phyloP scores from a whole-genome alignment of 2,113 vertebrate genomes.

The Haemorhous mexicanus region DNA sequence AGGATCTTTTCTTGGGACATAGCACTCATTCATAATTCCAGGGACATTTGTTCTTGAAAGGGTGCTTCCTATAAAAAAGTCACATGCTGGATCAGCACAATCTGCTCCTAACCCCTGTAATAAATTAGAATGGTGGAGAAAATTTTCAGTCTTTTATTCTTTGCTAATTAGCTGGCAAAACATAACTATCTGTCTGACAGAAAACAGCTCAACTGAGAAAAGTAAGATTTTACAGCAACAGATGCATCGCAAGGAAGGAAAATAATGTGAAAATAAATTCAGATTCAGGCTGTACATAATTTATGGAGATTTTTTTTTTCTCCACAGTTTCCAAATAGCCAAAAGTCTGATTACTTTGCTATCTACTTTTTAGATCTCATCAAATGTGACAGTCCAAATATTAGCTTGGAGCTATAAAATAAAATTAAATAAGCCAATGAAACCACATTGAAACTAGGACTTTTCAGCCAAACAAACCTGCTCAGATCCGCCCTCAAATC shows the following conservation, averaged over 20 bases:
- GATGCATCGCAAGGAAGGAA: background rate
- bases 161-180: background rate
- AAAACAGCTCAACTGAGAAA: background rate
- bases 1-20: background rate
- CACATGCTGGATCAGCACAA: background rate
- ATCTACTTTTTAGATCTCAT: background rate
- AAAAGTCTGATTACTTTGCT: background rate
- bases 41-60: background rate
- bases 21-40: background rate
- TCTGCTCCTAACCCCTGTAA: background rate
- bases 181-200: background rate
- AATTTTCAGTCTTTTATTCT: background rate
- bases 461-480: background rate
- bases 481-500: background rate
- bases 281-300: background rate
- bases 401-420: background rate
- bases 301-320: background rate
- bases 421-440: background rate
- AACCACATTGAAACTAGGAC: background rate
- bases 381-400: background rate
- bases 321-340: background rate
- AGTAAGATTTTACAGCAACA: background rate
- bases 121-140: background rate
- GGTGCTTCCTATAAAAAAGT: background rate
- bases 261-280: background rate